Percentiles rank a stretch among this genome's conserved stretches.
phyloP scores from a whole-genome alignment of 2,888 invertebrate species.

The Papilio gigon region DNA sequence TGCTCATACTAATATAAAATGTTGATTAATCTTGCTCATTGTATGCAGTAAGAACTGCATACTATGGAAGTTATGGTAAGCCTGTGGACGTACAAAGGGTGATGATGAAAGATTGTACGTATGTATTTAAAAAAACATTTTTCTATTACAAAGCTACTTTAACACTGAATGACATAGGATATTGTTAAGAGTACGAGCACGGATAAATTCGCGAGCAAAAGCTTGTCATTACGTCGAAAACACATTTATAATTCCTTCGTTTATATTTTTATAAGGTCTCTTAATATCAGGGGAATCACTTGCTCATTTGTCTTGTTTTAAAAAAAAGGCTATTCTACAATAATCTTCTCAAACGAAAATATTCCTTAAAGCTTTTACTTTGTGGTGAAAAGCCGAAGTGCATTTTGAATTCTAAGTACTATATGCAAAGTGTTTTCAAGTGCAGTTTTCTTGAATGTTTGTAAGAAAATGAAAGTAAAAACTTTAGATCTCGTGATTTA shows the following conservation, averaged over 20 bases:
- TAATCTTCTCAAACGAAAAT: conserved; percentile 1
- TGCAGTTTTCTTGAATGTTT: conserved; percentile 16
- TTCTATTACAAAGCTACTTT: too few relatives aligned
- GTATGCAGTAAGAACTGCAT: too few relatives aligned
- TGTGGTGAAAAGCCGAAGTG: conserved; percentile 15
- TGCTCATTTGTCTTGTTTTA: not conserved
- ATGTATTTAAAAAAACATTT: too few relatives aligned
- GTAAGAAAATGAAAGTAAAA: conserved; percentile 1
- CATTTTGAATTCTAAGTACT: conserved; percentile 22
- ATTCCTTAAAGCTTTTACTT: conserved; percentile 15
- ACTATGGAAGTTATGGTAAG: too few relatives aligned
- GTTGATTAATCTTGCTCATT: too few relatives aligned
- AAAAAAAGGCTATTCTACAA: conserved; percentile 8
- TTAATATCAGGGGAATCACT: not conserved
- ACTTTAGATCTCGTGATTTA: conserved; percentile 2
- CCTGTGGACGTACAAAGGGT: too few relatives aligned
- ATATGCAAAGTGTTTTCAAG: conserved; percentile 24
- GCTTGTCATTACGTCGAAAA: too few relatives aligned
- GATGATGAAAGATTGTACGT: too few relatives aligned
- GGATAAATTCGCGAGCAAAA: too few relatives aligned
- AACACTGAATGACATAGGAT: too few relatives aligned
- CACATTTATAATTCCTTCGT: not conserved
- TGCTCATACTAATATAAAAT: too few relatives aligned
- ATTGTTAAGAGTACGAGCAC: too few relatives aligned
- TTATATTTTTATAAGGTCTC: not conserved